Conservation (phyloP, 30 jellyfish, hydroid and myxozoan genomes). For the Euphysa ruthae region DNA sequence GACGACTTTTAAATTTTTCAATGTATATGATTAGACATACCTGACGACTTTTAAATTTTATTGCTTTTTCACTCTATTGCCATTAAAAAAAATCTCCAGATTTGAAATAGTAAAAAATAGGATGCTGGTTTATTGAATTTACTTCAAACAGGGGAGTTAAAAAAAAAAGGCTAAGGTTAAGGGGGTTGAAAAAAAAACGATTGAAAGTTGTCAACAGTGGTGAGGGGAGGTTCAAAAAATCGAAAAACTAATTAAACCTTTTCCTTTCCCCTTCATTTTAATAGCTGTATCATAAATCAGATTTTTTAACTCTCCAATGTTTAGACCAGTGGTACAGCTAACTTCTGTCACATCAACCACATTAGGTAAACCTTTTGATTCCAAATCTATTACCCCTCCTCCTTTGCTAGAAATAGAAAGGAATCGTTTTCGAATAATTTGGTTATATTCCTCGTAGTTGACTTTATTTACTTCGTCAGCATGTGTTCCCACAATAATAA, state of each 20-base stretch:
- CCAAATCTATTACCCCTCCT: constrained; percentile 39
- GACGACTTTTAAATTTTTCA: too few species aligned
- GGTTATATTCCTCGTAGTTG: background rate
- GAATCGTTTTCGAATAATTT: constrained; percentile 37
- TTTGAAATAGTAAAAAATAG: too few species aligned
- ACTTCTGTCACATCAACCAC: constrained; percentile 69
- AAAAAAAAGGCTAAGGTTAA: too few species aligned
- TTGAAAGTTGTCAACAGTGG: too few species aligned
- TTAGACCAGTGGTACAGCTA: constrained; percentile 45
- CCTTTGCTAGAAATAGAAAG: constrained; percentile 43
- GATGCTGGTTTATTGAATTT: background rate
- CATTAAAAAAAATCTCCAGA: too few species aligned
- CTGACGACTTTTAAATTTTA: too few species aligned
- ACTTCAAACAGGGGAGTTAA: background rate
- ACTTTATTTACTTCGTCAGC: constrained; percentile 42
- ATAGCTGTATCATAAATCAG: constrained; percentile 63
- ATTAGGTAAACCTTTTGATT: constrained; percentile 67
- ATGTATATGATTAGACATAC: too few species aligned
- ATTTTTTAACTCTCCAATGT: constrained; percentile 48
- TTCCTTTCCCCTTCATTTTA: constrained; percentile 32
- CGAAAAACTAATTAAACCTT: background rate
- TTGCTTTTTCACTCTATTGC: too few species aligned
- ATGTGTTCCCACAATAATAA: constrained; percentile 80
- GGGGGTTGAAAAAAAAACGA: too few species aligned
- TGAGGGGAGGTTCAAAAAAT: too few species aligned